phyloP scores from a whole-genome alignment of 2,888 invertebrate genomes.

The Salticus scenicus region DNA sequence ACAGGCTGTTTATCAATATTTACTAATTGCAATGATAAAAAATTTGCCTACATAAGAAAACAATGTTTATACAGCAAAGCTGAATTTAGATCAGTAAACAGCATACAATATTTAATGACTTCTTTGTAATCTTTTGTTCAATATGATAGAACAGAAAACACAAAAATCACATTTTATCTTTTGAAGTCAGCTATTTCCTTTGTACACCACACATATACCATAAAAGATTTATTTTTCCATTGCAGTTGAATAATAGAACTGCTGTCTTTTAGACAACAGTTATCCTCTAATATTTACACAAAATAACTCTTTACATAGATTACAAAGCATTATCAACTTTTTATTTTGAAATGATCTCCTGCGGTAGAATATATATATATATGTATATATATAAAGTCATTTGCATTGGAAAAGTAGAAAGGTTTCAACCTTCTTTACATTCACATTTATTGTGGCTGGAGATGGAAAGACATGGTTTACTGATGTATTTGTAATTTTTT shows the following conservation, averaged over 20 bases:
- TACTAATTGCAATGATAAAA: conserved; percentile 69
- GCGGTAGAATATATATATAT: conserved; percentile 38
- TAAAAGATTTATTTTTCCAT: conserved; percentile 52
- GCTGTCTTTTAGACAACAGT: conserved; percentile 56
- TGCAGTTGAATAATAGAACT: conserved; percentile 62
- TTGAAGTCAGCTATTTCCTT: not conserved
- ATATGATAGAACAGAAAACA: conserved; percentile 13
- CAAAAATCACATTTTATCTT: conserved; percentile 19
- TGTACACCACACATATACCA: conserved; percentile 38
- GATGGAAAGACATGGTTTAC: conserved; percentile 59
- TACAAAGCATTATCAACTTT: conserved; percentile 61
- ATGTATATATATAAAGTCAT: conserved; percentile 65
- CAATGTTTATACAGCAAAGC: conserved; percentile 62
- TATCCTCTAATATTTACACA: conserved; percentile 65
- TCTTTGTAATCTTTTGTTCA: conserved; percentile 13
- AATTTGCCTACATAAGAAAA: conserved; percentile 64
- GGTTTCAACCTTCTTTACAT: conserved; percentile 44
- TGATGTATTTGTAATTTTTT: too few species aligned
- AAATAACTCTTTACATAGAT: conserved; percentile 69
- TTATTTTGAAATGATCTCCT: conserved; percentile 57
- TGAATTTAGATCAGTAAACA: conserved; percentile 58
- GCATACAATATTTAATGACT: conserved; percentile 47
- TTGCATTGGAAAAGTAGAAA: conserved; percentile 51
- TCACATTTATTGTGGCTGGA: conserved; percentile 38
- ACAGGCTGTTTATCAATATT: conserved; percentile 54